A percentile compares a stretch with the other conserved stretches of the same genome.
Conservation (phyloP, 1,140 invertebrate species). For the Melipona quadrifasciata region DNA sequence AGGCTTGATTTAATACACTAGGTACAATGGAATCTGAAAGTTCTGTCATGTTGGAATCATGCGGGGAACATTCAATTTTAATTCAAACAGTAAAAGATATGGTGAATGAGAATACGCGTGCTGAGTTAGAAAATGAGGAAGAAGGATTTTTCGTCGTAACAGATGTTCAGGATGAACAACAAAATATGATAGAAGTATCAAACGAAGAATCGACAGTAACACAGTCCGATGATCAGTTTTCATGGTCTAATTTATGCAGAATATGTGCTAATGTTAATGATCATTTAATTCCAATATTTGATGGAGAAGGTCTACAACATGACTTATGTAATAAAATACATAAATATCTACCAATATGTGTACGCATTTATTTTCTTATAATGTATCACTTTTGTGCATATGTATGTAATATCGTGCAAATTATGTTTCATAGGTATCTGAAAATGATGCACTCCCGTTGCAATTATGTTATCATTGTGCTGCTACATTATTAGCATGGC, state of each 20-base stretch:
- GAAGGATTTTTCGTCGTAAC: conserved; percentile 50
- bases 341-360: conserved; percentile 83
- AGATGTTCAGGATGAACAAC: conserved; percentile 25
- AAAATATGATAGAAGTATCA: conserved; percentile 27
- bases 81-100: conserved; percentile 54
- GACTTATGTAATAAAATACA: conserved; percentile 83
- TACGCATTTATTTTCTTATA: conserved; percentile 63
- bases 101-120: conserved; percentile 13
- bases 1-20: neutral
- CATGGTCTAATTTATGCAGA: conserved; percentile 79
- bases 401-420: neutral
- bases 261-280: conserved; percentile 82
- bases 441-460: conserved; percentile 83
- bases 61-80: conserved; percentile 48
- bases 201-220: conserved; percentile 10
- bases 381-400: neutral
- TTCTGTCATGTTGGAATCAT: conserved; percentile 46
- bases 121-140: conserved; percentile 40
- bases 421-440: conserved; percentile 78
- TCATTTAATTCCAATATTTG: conserved; percentile 83
- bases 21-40: conserved; percentile 51
- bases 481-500: conserved; percentile 84
- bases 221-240: neutral
- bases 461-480: conserved; percentile 86
- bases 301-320: conserved; percentile 82